Evolutionary conservation across 2,797 vertebrate genomes (phyloP).

Genomic region (Hoplostethus atlanticus): DNA sequence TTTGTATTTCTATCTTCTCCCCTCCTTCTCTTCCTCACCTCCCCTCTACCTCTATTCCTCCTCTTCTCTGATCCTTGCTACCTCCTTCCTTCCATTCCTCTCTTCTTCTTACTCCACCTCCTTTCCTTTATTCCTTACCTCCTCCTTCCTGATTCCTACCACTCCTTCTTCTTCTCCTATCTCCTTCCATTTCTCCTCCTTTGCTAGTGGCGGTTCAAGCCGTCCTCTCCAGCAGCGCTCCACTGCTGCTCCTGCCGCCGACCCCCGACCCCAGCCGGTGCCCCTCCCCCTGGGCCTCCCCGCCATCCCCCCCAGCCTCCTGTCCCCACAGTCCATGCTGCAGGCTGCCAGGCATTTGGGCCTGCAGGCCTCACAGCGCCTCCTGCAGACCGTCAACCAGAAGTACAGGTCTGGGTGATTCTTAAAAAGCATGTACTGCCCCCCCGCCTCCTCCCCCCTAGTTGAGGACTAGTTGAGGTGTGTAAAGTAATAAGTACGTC

Average conservation of each 20-base stretch:
- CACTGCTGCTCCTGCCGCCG: background rate
- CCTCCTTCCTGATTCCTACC: background rate
- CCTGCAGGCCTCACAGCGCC: conserved; percentile 71
- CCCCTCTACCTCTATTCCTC: background rate
- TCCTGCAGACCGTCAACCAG: conserved; percentile 71
- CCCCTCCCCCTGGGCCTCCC: conserved; percentile 25
- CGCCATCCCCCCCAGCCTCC: conserved; percentile 41
- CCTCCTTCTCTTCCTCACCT: background rate
- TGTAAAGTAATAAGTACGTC: too few relatives aligned
- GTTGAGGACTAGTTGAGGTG: too few relatives aligned
- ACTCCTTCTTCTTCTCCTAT: background rate
- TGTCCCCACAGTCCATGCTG: conserved; percentile 67
- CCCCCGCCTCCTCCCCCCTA: too few relatives aligned
- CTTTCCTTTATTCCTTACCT: background rate
- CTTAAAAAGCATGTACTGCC: background rate
- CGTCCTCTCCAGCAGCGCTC: background rate
- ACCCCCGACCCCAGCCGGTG: conserved; percentile 2
- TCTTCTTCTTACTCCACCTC: background rate
- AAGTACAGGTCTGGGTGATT: conserved; percentile 73
- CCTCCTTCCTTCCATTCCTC: background rate
- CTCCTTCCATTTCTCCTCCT: background rate
- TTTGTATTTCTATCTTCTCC: too few relatives aligned
- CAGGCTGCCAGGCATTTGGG: conserved; percentile 70
- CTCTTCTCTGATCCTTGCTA: background rate
- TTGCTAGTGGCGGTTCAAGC: conserved; percentile 39